A percentile compares a stretch with the other conserved stretches of the same genome.
phyloP scores from a whole-genome alignment of 2,113 vertebrate genomes.

The Tachysurus vachellii region DNA sequence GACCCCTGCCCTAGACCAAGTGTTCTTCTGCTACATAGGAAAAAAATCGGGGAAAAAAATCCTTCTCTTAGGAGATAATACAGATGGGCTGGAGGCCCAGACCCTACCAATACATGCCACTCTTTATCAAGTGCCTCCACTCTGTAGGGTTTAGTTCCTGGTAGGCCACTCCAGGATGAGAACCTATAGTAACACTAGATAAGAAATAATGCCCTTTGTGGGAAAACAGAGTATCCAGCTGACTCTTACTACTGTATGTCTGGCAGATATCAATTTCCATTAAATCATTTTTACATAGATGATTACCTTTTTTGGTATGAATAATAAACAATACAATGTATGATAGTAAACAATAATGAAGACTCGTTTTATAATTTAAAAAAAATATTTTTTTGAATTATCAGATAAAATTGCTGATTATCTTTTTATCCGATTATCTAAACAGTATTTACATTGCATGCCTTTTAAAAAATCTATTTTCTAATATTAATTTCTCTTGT shows the following conservation, averaged over 20 bases:
- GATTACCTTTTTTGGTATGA: background rate
- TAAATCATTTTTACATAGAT: background rate
- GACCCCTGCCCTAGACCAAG: background rate
- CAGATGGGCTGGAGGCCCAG: background rate
- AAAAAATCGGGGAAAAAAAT: background rate
- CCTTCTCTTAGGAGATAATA: background rate
- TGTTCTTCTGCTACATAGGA: background rate
- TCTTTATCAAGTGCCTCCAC: background rate
- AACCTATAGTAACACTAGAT: too few relatives aligned
- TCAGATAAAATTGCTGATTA: too few relatives aligned
- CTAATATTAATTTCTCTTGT: too few relatives aligned
- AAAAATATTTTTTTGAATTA: too few relatives aligned
- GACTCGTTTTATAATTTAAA: background rate
- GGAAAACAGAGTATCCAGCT: too few relatives aligned
- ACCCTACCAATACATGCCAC: background rate
- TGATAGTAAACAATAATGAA: background rate
- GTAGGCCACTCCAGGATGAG: background rate
- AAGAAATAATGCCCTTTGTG: too few relatives aligned
- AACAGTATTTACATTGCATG: too few relatives aligned
- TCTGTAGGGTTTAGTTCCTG: background rate
- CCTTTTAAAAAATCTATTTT: too few relatives aligned
- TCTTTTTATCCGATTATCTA: too few relatives aligned
- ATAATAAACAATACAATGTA: background rate
- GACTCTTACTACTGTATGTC: too few relatives aligned
- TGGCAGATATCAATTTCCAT: background rate